Conservation (phyloP, 2,797 vertebrate genomes). For the Sarcoramphus papa region DNA sequence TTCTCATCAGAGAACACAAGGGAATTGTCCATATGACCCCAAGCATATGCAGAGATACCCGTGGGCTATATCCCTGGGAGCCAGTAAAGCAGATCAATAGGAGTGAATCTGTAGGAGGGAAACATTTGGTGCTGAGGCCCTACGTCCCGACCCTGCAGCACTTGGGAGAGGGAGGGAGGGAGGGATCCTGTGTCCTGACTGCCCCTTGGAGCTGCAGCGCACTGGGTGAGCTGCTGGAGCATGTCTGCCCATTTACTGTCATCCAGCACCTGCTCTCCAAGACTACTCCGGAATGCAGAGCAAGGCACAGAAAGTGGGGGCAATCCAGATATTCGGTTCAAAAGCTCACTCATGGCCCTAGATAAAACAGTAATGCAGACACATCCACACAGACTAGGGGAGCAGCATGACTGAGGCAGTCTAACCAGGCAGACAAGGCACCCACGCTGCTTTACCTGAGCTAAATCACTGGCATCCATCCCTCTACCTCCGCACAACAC, state of each 20-base stretch:
- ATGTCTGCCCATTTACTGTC: background rate
- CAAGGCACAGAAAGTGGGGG: background rate
- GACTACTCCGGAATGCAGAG: background rate
- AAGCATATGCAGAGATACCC: background rate
- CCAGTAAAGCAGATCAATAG: background rate
- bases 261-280: background rate
- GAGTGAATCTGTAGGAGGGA: background rate
- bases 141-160: background rate
- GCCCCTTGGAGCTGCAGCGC: background rate
- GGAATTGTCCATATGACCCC: background rate
- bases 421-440: background rate
- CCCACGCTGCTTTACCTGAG: background rate
- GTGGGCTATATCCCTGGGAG: background rate
- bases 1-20: background rate
- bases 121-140: background rate
- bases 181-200: background rate
- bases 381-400: background rate
- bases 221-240: background rate
- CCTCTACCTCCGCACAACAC: background rate
- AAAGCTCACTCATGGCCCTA: background rate
- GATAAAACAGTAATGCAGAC: background rate
- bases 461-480: background rate
- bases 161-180: background rate
- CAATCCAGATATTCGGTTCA: background rate
- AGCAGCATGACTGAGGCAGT: background rate